A percentile compares a stretch with the other conserved stretches of the same genome.
Conservation (phyloP, 2,113 vertebrate genomes). For the Calonectris borealis region DNA sequence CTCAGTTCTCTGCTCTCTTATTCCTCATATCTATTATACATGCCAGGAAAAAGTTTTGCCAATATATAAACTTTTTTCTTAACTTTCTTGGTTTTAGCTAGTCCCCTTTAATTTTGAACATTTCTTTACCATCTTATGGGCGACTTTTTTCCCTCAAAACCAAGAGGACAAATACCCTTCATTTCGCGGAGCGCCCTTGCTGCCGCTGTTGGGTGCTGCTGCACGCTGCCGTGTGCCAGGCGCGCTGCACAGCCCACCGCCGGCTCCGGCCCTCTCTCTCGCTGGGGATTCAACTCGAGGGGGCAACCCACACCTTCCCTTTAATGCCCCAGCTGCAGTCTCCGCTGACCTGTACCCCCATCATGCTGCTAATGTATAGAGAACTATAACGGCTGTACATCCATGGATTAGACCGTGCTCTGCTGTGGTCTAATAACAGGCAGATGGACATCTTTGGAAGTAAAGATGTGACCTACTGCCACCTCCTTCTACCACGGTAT, state of each 20-base stretch:
- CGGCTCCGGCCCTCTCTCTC: not conserved
- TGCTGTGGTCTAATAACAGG: not conserved
- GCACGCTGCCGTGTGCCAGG: not conserved
- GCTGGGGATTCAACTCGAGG: not conserved
- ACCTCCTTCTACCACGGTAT: not conserved
- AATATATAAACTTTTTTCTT: not conserved
- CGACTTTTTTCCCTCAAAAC: not conserved
- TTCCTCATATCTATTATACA: not conserved
- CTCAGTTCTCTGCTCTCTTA: not conserved
- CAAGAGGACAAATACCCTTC: not conserved
- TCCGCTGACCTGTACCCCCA: not conserved
- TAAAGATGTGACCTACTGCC: not conserved
- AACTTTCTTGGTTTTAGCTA: not conserved
- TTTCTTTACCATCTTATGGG: not conserved
- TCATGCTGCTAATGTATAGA: accelerated
- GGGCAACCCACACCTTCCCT: not conserved
- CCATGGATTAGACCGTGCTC: not conserved
- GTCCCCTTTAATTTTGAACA: not conserved
- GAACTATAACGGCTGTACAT: too few relatives aligned
- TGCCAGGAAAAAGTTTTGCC: not conserved
- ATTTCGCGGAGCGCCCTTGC: not conserved
- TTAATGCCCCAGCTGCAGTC: not conserved
- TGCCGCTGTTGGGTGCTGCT: not conserved
- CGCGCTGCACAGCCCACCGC: not conserved
- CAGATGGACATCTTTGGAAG: not conserved